Evolutionary conservation across 2,113 vertebrate genomes (phyloP).

Genomic region (Pimephales promelas): DNA sequence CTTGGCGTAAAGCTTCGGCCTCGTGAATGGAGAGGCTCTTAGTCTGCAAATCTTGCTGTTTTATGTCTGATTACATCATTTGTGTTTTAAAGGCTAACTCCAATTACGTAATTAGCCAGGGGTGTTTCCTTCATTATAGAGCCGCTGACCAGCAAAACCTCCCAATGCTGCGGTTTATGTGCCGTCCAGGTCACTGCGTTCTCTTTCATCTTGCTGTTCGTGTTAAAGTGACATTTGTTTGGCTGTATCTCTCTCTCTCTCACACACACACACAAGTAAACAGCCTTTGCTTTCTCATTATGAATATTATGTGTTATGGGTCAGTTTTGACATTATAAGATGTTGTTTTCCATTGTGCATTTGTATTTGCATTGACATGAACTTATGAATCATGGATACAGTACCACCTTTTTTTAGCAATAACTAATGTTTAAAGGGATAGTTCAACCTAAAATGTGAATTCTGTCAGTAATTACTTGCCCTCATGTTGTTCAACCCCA

Average conservation of each 20-base stretch:
- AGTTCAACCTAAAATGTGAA: no score
- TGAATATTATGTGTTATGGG: background rate
- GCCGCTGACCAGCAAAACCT: slow-evolving; percentile 67
- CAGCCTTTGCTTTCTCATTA: background rate
- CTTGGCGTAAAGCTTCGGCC: background rate
- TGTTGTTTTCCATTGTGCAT: background rate
- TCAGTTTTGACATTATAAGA: background rate
- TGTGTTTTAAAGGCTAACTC: slow-evolving; percentile 75
- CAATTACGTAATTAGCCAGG: slow-evolving; percentile 81
- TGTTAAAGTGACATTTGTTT: slow-evolving; percentile 16
- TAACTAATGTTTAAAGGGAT: no score
- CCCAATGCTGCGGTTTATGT: slow-evolving; percentile 66
- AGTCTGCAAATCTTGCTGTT: slow-evolving; percentile 60
- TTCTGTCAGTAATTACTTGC: no score
- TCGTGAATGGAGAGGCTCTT: background rate
- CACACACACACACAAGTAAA: background rate
- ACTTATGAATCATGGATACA: background rate
- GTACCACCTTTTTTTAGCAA: background rate
- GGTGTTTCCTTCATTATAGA: slow-evolving; percentile 76
- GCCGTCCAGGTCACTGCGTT: slow-evolving; percentile 22
- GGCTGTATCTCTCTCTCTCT: slow-evolving; percentile 12
- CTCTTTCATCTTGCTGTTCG: background rate
- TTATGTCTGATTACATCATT: slow-evolving; percentile 77
- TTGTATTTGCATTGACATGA: slow-evolving; percentile 1
- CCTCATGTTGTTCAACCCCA: no score